Evolutionary conservation across 2,113 vertebrate genomes (phyloP).

Genomic region (Mandrillus leucophaeus): DNA sequence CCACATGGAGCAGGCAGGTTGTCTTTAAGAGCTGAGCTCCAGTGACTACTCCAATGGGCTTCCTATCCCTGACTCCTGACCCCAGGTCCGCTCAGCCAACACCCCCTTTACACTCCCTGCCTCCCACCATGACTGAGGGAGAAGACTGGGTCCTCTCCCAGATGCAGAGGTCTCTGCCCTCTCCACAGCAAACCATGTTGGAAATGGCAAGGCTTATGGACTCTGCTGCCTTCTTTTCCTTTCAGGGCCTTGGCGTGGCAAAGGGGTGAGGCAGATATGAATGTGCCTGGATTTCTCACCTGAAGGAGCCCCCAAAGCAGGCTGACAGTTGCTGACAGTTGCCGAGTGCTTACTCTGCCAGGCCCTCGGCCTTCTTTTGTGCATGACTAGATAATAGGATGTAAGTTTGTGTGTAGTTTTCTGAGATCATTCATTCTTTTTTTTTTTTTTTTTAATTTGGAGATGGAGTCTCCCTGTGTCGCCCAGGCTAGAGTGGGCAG

Average conservation of each 20-base stretch:
- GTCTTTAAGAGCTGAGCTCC: constrained; percentile 4
- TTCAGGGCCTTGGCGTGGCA: neutral
- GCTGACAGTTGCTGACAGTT: too few species aligned
- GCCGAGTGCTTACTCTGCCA: neutral
- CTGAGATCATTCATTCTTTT: neutral
- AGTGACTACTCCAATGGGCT: neutral
- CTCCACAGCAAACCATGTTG: neutral
- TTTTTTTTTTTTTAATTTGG: too few species aligned
- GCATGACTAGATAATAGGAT: neutral
- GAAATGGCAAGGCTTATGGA: neutral
- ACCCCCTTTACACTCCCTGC: neutral
- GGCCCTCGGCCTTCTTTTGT: neutral
- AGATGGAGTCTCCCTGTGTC: too few species aligned
- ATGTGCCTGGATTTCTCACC: neutral
- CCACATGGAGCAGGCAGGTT: neutral
- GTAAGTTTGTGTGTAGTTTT: neutral
- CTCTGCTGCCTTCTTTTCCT: neutral
- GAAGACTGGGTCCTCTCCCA: neutral
- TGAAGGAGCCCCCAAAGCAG: neutral
- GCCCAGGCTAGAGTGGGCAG: too few species aligned
- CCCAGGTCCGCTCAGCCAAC: neutral
- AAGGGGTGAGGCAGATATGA: neutral
- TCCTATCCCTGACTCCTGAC: neutral
- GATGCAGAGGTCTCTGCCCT: neutral
- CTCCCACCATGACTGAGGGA: neutral